These are phyloP conservation scores for Gymnorhina tibicen DNA, from an alignment of 2,113 vertebrate genomes.

Conservation along the genomic window DNA sequence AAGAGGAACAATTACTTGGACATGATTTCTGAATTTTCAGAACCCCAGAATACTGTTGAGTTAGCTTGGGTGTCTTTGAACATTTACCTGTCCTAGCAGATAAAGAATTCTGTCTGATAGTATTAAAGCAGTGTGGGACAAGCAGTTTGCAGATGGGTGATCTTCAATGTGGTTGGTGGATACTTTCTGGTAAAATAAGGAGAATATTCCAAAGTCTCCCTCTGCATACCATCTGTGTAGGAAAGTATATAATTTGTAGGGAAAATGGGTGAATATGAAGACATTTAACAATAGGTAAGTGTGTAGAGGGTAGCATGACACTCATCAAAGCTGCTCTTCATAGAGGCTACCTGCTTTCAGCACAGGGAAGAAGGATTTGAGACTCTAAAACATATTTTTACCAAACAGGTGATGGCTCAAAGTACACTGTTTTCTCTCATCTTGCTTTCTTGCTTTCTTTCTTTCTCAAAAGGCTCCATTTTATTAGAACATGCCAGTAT, in stretches of 20 bases:
- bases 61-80: background rate
- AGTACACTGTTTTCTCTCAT: background rate
- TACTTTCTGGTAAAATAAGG: background rate
- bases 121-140: background rate
- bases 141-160: background rate
- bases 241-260: background rate
- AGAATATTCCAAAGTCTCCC: background rate
- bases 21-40: background rate
- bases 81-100: background rate
- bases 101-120: background rate
- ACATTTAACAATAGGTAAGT: background rate
- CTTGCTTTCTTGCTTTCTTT: background rate
- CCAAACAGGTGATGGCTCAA: background rate
- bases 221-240: background rate
- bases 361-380: background rate
- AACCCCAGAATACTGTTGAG: background rate
- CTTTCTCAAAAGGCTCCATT: background rate
- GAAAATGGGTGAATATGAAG: background rate
- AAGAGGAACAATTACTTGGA: background rate
- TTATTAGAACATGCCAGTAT: background rate
- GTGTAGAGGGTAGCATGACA: background rate
- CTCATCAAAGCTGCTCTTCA: background rate
- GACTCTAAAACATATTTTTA: background rate
- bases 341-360: background rate
- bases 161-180: background rate